Percentiles rank a stretch among this genome's conserved stretches.
Evolutionary conservation across 2,113 vertebrate genomes (phyloP).

Genomic region (Copsychus sechellarum): DNA sequence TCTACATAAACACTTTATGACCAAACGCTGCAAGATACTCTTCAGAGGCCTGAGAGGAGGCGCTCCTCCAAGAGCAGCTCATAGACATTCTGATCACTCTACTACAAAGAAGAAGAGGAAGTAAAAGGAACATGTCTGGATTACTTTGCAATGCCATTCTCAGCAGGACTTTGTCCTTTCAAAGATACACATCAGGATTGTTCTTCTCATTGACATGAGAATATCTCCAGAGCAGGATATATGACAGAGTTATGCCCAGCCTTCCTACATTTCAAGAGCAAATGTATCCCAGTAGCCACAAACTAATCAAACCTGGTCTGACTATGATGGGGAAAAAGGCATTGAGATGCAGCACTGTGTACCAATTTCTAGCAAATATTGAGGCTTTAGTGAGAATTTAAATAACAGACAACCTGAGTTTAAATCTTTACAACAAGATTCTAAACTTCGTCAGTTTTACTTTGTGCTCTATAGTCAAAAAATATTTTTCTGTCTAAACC

Average conservation of each 20-base stretch:
- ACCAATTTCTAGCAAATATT: neutral
- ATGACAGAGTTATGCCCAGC: neutral
- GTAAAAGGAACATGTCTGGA: neutral
- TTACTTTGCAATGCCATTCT: neutral
- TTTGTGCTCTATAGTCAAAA: neutral
- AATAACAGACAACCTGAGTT: neutral
- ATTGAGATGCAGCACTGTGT: neutral
- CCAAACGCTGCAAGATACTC: neutral
- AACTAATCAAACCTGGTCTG: neutral
- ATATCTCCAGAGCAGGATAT: neutral
- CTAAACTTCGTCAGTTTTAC: neutral
- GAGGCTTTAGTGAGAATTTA: neutral
- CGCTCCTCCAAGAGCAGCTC: neutral
- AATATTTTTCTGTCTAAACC: neutral
- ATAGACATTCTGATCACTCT: neutral
- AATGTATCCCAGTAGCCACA: neutral
- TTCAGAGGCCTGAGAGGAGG: neutral
- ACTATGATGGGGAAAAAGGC: neutral
- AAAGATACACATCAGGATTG: neutral
- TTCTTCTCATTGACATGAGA: neutral
- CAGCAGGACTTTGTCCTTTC: neutral
- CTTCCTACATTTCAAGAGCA: neutral
- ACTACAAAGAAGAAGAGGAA: neutral
- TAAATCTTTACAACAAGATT: neutral
- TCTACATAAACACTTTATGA: neutral